A percentile compares a stretch with the other conserved stretches of the same genome.
phyloP scores from a whole-genome alignment of 2,888 invertebrate genomes.

The Nephrocerus scutellatus region DNA sequence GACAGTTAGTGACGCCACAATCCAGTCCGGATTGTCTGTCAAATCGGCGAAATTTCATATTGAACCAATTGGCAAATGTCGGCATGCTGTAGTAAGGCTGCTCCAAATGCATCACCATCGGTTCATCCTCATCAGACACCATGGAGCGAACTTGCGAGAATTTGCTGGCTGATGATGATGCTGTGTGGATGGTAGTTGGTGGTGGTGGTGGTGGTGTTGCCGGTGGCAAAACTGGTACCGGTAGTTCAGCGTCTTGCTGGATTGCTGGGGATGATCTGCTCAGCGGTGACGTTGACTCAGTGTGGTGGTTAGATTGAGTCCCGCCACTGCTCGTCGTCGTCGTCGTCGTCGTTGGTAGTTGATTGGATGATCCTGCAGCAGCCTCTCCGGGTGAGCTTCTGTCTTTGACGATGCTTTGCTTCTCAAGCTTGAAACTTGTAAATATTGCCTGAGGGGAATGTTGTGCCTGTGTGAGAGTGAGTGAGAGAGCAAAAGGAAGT shows the following conservation, averaged over 20 bases:
- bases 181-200: conserved; percentile 20
- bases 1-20: conserved; percentile 14
- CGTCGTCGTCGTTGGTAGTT: conserved; percentile 17
- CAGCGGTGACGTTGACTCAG: background rate
- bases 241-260: conserved; percentile 4
- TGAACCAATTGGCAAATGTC: conserved; percentile 12
- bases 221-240: conserved; percentile 3
- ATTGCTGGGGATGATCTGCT: conserved; percentile 48
- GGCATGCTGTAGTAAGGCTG: conserved; percentile 9
- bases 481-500: background rate
- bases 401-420: conserved; percentile 36
- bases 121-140: conserved; percentile 8
- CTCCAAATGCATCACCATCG: conserved; percentile 12
- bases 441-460: conserved; percentile 84
- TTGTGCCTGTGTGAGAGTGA: conserved; percentile 53
- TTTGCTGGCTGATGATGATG: conserved; percentile 76
- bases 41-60: conserved; percentile 14
- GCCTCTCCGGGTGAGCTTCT: conserved; percentile 14
- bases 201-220: too few relatives aligned
- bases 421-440: conserved; percentile 87
- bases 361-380: conserved; percentile 20
- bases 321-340: conserved; percentile 23
- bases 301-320: background rate
- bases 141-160: conserved; percentile 6
- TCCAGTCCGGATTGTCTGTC: conserved; percentile 15